A percentile compares a stretch with the other conserved stretches of the same genome.
phyloP scores from a whole-genome alignment of 1,140 invertebrate species.

The Sycophila sp. region DNA sequence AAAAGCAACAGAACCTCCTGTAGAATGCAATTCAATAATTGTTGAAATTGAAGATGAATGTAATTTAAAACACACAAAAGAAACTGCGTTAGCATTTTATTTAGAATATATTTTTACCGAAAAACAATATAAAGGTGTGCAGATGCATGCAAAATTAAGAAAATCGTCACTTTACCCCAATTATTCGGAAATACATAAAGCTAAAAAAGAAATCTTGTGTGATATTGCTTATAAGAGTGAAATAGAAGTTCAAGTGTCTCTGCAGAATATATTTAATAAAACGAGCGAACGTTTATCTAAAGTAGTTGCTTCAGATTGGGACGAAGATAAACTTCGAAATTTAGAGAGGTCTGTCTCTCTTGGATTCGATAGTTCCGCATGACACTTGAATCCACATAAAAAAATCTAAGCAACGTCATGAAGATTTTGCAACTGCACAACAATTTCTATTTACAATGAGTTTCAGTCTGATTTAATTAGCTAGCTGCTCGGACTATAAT shows the following conservation, averaged over 20 bases:
- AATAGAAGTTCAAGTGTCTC: background rate
- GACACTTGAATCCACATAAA: background rate
- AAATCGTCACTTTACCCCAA: background rate
- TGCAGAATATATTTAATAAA: slow-evolving; percentile 1
- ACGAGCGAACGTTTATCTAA: background rate
- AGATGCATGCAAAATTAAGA: background rate
- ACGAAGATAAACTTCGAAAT: background rate
- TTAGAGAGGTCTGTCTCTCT: background rate
- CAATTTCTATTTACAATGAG: no score
- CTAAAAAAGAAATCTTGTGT: background rate
- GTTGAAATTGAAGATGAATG: background rate
- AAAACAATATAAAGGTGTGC: background rate
- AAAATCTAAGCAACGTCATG: background rate
- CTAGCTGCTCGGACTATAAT: no score
- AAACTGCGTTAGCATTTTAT: background rate
- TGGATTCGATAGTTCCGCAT: slow-evolving; percentile 1
- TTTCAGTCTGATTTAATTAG: no score
- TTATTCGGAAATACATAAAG: background rate
- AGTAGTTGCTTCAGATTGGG: background rate
- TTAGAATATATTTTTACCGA: background rate
- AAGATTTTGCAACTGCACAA: background rate
- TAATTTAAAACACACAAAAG: background rate
- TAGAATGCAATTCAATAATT: background rate
- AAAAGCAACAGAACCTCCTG: slow-evolving; percentile 2
- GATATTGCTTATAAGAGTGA: background rate